Base-by-base conservation (phyloP, 2,888 invertebrate species). In the Acleris emargana region DNA sequence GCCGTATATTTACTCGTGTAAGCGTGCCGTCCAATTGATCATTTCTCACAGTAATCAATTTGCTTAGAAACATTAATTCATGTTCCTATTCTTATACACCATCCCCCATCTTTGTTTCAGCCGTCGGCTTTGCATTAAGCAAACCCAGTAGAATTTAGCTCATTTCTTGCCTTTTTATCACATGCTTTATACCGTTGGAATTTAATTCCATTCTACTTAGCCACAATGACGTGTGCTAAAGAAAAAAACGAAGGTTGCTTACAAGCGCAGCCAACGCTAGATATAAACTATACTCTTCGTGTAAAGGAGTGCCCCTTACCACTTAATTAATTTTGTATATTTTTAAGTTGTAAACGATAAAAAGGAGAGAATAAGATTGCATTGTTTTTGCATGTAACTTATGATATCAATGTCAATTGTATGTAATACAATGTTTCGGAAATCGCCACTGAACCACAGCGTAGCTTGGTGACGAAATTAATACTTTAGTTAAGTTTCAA, bases 341-440 rank as follows among this genome's bases (percentile, higher is more conserved):
- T 84, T 32, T 89, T 45, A 87, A 87, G 86, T 87, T 88, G 80
- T 87, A 87, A 83, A 85, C 79, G 79, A 86, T 81, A 78, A 85
- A 38, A 89, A 89, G 89, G 91, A 92, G 91, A 91, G 91, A 91
- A 89, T 85, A 91, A 91, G 91, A 91, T 91, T 91, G 90, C 89
- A 89, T 86, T 79, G 84, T 86, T 77, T 87, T 87, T 89, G 88
- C 89, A 86, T 82, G 67, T 64, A 60, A 79, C 74, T 76, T 73
- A 71, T 75, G 74, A 74, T 73, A 72, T 71, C 71, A 78, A 81
- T 79, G 88, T 89, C 89, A 87, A 88, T 91, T 92, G 91, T 92
- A 91, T 91, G 69, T 77, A 87, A 91, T 91, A 90, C 91, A 91
- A 88, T 87, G 75, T 81, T 68, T 78, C 76, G 72, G 81, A 83